Percentiles rank a stretch among this genome's conserved stretches.
Conservation (phyloP, 2,797 vertebrate species). For the Tokudaia muenninki region DNA sequence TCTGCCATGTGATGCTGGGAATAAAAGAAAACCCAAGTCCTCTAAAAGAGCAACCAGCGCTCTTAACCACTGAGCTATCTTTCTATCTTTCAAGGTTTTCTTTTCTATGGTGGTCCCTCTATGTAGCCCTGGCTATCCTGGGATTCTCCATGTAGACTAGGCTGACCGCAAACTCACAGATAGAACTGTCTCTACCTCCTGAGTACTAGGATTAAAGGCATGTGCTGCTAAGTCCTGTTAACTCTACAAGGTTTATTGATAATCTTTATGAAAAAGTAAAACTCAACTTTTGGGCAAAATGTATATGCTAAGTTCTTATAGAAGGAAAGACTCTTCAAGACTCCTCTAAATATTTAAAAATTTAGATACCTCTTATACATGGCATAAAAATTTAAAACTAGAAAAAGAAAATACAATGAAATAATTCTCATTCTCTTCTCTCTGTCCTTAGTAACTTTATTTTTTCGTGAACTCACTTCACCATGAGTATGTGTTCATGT, state of each 20-base stretch:
- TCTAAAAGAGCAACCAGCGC: background rate
- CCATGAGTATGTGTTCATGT: background rate
- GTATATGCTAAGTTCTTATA: background rate
- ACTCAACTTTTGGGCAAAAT: background rate
- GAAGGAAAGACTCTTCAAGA: constrained; percentile 23
- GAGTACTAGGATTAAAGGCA: background rate
- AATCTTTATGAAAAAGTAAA: constrained; percentile 35
- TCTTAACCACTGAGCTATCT: background rate
- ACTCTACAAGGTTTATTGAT: background rate
- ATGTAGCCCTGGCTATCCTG: background rate
- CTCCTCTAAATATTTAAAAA: background rate
- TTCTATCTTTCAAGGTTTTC: background rate
- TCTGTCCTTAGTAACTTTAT: background rate
- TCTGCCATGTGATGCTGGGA: background rate
- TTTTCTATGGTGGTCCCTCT: background rate
- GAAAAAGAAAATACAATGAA: background rate
- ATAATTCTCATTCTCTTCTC: background rate
- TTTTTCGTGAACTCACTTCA: background rate
- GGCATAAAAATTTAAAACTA: constrained; percentile 34
- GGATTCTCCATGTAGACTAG: background rate
- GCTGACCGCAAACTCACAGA: background rate
- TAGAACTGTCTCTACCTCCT: background rate
- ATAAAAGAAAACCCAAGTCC: background rate
- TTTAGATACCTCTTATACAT: background rate
- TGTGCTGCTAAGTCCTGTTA: background rate